A percentile compares a stretch with the other conserved stretches of the same genome.
Evolutionary conservation across 1,140 invertebrate genomes (phyloP).

Genomic region (Chironomus striatipennis): DNA sequence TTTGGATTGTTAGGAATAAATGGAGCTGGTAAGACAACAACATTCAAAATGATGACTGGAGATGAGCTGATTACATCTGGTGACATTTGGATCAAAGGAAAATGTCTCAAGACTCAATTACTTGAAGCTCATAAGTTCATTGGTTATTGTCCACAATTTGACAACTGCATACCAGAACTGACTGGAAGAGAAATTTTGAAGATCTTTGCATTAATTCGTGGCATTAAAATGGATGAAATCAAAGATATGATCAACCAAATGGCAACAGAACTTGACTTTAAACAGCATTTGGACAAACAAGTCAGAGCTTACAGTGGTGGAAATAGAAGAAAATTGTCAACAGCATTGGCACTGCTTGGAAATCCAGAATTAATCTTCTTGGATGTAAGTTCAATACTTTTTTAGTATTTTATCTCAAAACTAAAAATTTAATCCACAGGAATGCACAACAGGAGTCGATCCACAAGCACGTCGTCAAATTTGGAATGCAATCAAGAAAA

Average conservation of each 20-base stretch:
- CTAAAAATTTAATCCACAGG: slow-evolving; percentile 60
- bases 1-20: slow-evolving; percentile 74
- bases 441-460: slow-evolving; percentile 74
- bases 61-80: slow-evolving; percentile 42
- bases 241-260: slow-evolving; percentile 41
- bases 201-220: slow-evolving; percentile 59
- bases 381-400: slow-evolving; percentile 47
- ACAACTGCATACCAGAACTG: slow-evolving; percentile 63
- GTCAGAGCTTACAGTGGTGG: slow-evolving; percentile 68
- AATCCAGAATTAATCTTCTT: slow-evolving; percentile 76
- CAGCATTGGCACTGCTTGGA: slow-evolving; percentile 78
- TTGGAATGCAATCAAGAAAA: slow-evolving; percentile 51
- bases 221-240: slow-evolving; percentile 45
- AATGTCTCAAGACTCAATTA: slow-evolving; percentile 44
- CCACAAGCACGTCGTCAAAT: slow-evolving; percentile 66
- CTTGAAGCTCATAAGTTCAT: slow-evolving; percentile 45
- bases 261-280: slow-evolving; percentile 40
- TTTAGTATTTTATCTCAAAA: too few relatives aligned
- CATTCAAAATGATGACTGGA: slow-evolving; percentile 68
- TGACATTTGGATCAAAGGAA: slow-evolving; percentile 41
- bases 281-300: slow-evolving; percentile 45
- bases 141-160: slow-evolving; percentile 67
- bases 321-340: slow-evolving; percentile 86
- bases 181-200: slow-evolving; percentile 63
- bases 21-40: slow-evolving; percentile 66